Evolutionary conservation across 2,797 vertebrate genomes (phyloP).

Genomic region (Neostethus bicornis): DNA sequence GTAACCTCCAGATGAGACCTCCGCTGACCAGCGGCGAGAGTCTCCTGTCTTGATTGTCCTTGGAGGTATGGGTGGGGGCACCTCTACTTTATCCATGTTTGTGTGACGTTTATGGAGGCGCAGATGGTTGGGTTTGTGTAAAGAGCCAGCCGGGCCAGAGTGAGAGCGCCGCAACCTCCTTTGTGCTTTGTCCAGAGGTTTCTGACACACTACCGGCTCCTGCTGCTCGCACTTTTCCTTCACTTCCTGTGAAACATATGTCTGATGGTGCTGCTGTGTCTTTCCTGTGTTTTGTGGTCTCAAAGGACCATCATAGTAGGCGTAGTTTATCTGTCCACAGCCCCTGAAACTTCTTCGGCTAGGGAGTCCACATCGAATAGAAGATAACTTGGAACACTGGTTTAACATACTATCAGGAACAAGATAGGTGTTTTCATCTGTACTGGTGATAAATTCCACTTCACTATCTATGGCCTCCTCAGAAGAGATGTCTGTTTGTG

Average conservation of each 20-base stretch:
- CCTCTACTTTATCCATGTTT: constrained; percentile 84
- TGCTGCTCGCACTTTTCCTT: constrained; percentile 53
- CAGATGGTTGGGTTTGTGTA: constrained; percentile 85
- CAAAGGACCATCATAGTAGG: constrained; percentile 87
- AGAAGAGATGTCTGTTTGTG: constrained; percentile 68
- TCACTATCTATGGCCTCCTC: constrained; percentile 89
- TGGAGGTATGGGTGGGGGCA: constrained; percentile 96
- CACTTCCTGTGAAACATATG: constrained; percentile 62
- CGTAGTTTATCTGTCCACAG: constrained; percentile 91
- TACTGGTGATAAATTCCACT: constrained; percentile 87
- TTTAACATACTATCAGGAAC: too few species aligned
- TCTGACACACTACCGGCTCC: constrained; percentile 50
- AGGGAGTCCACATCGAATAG: constrained; percentile 78
- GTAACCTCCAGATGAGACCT: constrained; percentile 89
- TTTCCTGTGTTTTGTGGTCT: constrained; percentile 52
- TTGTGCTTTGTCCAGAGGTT: constrained; percentile 78
- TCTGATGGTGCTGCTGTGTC: constrained; percentile 52
- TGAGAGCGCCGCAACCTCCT: constrained; percentile 88
- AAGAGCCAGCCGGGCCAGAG: constrained; percentile 93
- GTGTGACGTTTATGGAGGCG: constrained; percentile 80
- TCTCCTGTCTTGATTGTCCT: constrained; percentile 84
- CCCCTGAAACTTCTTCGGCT: constrained; percentile 87
- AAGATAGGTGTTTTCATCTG: constrained; percentile 82
- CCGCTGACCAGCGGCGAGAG: constrained; percentile 93
- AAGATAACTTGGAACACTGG: constrained; percentile 65